phyloP scores from a whole-genome alignment of 2,888 invertebrate genomes.

The Cheilosia urbana region DNA sequence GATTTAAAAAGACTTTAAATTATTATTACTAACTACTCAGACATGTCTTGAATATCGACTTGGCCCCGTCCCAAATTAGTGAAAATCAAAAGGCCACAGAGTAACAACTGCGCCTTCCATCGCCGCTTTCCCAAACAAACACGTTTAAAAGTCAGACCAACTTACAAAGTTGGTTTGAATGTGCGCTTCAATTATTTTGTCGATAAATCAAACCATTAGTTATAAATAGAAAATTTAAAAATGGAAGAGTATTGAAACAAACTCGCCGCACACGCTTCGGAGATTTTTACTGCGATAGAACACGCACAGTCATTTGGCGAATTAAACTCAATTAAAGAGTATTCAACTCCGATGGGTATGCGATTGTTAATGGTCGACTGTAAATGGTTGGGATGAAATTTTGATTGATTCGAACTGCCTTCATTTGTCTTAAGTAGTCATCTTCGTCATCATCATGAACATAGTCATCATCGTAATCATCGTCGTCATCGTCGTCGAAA shows the following conservation, averaged over 20 bases:
- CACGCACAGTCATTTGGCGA: slow-evolving; percentile 25
- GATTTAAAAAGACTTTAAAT: no score
- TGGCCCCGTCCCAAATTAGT: not conserved
- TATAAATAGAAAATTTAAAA: slow-evolving; percentile 17
- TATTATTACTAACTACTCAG: no score
- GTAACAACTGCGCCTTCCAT: not conserved
- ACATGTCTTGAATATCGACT: not conserved
- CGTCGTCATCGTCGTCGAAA: not conserved
- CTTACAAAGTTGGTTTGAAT: not conserved
- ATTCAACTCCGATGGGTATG: not conserved
- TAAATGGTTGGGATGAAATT: slow-evolving; percentile 16
- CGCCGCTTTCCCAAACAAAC: not conserved
- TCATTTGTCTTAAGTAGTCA: not conserved
- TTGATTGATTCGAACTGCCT: slow-evolving; percentile 29
- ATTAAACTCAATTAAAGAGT: slow-evolving; percentile 34
- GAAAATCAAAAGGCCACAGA: not conserved
- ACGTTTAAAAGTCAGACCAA: not conserved
- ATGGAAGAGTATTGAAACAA: slow-evolving; percentile 5
- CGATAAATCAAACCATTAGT: slow-evolving; percentile 15
- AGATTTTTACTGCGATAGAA: slow-evolving; percentile 32
- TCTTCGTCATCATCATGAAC: not conserved
- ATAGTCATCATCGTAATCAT: not conserved
- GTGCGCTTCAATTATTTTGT: not conserved
- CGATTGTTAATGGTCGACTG: not conserved
- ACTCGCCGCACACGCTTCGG: not conserved